Conservation (phyloP, 1,140 invertebrate genomes). For the Platyura marginata region DNA sequence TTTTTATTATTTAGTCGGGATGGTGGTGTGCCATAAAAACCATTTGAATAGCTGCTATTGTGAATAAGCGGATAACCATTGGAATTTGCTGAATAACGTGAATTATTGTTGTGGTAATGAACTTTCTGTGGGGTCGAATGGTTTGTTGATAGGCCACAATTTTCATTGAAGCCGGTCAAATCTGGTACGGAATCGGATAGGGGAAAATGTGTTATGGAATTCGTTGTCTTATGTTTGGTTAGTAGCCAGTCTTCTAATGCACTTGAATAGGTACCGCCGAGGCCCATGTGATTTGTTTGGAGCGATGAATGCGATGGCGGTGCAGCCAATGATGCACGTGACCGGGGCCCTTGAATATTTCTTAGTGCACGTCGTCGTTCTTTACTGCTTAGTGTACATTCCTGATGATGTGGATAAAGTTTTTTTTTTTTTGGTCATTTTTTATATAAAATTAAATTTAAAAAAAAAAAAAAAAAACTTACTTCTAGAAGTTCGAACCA, state of each 20-base stretch:
- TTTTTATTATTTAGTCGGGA: neutral
- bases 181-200: slow-evolving; percentile 23
- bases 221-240: slow-evolving; percentile 20
- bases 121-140: slow-evolving; percentile 14
- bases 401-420: slow-evolving; percentile 13
- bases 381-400: slow-evolving; percentile 37
- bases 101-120: neutral
- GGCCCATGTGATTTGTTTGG: slow-evolving; percentile 18
- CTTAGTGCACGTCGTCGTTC: slow-evolving; percentile 33
- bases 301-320: slow-evolving; percentile 21
- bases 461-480: slow-evolving; percentile 2
- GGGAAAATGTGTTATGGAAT: slow-evolving; percentile 20
- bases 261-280: slow-evolving; percentile 20
- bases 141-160: slow-evolving; percentile 21
- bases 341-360: slow-evolving; percentile 27
- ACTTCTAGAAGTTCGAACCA: slow-evolving; percentile 37
- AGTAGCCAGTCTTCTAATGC: slow-evolving; percentile 30
- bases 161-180: slow-evolving; percentile 19
- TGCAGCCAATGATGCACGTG: slow-evolving; percentile 19
- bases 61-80: neutral
- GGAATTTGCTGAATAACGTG: neutral
- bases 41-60: neutral
- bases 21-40: neutral
- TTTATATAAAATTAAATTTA: neutral
- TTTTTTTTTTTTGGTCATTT: neutral